Percentiles rank a stretch among this genome's conserved stretches.
Conservation (phyloP, 2,113 vertebrate genomes). For the Pampusana beccarii region DNA sequence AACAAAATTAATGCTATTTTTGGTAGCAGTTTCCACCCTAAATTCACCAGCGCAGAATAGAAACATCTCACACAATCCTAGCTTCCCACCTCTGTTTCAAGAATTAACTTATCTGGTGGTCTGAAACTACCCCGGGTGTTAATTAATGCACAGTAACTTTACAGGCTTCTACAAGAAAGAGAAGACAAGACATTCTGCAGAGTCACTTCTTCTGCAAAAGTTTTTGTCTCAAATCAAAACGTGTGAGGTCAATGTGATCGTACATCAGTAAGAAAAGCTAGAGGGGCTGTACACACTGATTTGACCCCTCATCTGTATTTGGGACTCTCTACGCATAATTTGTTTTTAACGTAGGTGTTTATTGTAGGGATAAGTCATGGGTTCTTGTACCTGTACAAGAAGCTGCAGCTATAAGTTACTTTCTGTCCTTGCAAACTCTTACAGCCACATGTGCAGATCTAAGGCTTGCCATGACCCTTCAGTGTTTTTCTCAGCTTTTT, state of each 20-base stretch:
- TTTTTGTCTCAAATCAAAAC: neutral
- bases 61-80: neutral
- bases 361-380: neutral
- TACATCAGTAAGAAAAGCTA: neutral
- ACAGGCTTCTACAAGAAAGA: neutral
- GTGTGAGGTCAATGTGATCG: neutral
- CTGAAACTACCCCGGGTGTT: neutral
- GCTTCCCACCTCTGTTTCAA: neutral
- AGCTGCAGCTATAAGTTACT: neutral
- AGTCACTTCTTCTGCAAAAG: neutral
- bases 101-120: neutral
- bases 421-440: neutral
- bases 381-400: neutral
- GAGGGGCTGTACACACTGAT: neutral
- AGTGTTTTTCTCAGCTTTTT: neutral
- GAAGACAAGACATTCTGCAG: neutral
- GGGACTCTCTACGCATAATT: neutral
- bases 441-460: neutral
- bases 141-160: neutral
- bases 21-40: neutral
- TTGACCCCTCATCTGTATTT: neutral
- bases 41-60: neutral
- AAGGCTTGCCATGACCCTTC: neutral
- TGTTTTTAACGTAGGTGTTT: neutral
- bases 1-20: conserved; percentile 11